Percentiles rank a stretch among this genome's conserved stretches.
Evolutionary conservation across 2,888 invertebrate genomes (phyloP).

Genomic region (Orchesella flavescens): DNA sequence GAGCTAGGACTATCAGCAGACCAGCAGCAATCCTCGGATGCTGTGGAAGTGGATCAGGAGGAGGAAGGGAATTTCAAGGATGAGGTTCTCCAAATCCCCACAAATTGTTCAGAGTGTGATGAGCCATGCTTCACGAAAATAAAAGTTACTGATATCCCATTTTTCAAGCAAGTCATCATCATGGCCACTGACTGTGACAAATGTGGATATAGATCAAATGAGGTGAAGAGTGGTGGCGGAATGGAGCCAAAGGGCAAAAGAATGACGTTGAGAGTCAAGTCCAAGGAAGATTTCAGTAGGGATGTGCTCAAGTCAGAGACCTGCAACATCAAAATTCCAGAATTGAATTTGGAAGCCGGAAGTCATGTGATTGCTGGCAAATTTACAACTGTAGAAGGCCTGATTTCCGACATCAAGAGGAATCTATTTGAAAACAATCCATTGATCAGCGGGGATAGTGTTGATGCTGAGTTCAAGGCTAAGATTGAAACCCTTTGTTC

Average conservation of each 20-base stretch:
- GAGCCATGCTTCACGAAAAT: conserved; percentile 91
- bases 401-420: conserved; percentile 84
- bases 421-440: conserved; percentile 82
- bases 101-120: conserved; percentile 90
- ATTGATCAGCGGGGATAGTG: conserved; percentile 82
- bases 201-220: conserved; percentile 94
- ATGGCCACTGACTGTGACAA: conserved; percentile 96
- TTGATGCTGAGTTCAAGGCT: conserved; percentile 77
- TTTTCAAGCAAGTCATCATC: conserved; percentile 97
- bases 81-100: conserved; percentile 87
- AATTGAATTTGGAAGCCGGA: conserved; percentile 90
- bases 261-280: conserved; percentile 83
- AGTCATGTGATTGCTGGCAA: conserved; percentile 90
- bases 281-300: conserved; percentile 87
- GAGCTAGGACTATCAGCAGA: conserved; percentile 79
- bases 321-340: conserved; percentile 86
- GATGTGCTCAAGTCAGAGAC: conserved; percentile 95
- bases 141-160: conserved; percentile 94
- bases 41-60: background rate
- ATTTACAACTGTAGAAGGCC: conserved; percentile 96
- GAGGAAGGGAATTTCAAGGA: conserved; percentile 72
- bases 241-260: conserved; percentile 86
- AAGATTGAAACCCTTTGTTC: conserved; percentile 80
- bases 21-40: no score
- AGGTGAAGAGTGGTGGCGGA: conserved; percentile 95